Evolutionary conservation across 2,113 vertebrate species (phyloP), one percentile per base, ranked within the genome.

Genomic region (Orthonyx spaldingii): DNA sequence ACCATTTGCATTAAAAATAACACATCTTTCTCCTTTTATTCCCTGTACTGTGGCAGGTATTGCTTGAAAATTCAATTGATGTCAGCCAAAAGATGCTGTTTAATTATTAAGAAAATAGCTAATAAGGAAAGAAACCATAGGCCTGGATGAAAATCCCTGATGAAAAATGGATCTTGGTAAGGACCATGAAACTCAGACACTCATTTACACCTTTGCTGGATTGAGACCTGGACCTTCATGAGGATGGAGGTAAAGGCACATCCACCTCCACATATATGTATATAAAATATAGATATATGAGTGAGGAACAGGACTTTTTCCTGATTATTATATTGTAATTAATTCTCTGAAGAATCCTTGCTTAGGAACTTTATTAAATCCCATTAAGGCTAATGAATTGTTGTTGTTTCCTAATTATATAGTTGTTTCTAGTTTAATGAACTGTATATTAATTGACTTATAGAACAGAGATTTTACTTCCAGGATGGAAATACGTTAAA

Each of bases 381-480:
- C 82, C 92, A 96, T 96, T 95, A 96, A 96, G 89, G 64, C 87
- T 97, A 96, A 97, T 96, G 96, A 96, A 96, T 96, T 96, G 94
- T 92, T 97, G 84, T 95, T 97, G 92, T 97, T 97, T 95, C 92
- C 66, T 95, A 97, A 97, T 91, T 94, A 97, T 95, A 94, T 68
- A 69, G 85, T 96, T 94, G 96, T 96, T 96, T 94, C 92, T 94
- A 90, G 92, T 87, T 96, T 93, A 96, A 96, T 97, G 92, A 97
- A 95, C 76, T 94, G 94, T 94, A 8, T 87, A 91, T 81, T 92
- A 90, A 94, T 70, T 94, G 87, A 94, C 76, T 76, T 87, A 92
- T 33, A 88, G 72, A 74, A 93, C 1, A n/a, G 59, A 76, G 47
- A 55, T 81, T 84, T 90, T 74, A 70, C 64, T 94, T 85, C 63